phyloP scores from a whole-genome alignment of 2,888 invertebrate species.

The Papilio elwesi region DNA sequence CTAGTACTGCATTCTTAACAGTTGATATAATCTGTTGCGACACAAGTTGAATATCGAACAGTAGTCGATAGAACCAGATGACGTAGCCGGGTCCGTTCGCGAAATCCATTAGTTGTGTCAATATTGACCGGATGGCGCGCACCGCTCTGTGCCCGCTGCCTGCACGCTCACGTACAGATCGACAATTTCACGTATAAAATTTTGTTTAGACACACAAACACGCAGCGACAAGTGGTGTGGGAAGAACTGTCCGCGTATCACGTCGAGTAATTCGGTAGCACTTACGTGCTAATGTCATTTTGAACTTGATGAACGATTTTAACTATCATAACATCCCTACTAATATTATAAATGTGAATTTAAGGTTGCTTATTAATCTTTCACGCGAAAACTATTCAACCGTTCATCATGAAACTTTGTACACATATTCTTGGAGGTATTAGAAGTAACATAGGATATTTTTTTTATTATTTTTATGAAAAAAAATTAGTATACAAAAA shows the following conservation, averaged over 20 bases:
- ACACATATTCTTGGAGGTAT: too few relatives aligned
- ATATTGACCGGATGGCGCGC: constrained; percentile 54
- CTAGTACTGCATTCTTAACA: too few relatives aligned
- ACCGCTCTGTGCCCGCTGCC: constrained; percentile 29
- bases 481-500: too few relatives aligned
- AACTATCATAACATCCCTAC: too few relatives aligned
- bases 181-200: constrained; percentile 41
- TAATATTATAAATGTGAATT: too few relatives aligned
- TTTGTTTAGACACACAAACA: constrained; percentile 40
- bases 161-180: constrained; percentile 28
- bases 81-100: constrained; percentile 49
- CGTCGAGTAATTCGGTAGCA: constrained; percentile 33
- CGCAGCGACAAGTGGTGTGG: constrained; percentile 39
- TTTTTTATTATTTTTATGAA: too few relatives aligned
- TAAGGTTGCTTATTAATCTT: too few relatives aligned
- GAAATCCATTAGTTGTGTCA: constrained; percentile 66
- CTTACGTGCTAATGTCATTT: background rate
- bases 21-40: background rate
- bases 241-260: constrained; percentile 7
- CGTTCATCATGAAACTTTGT: too few relatives aligned
- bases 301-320: background rate
- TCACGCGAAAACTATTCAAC: too few relatives aligned
- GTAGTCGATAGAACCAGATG: constrained; percentile 34
- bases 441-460: too few relatives aligned
- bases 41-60: constrained; percentile 8